phyloP scores from a whole-genome alignment of 2,888 invertebrate species.

The Plagiodera versicolora region DNA sequence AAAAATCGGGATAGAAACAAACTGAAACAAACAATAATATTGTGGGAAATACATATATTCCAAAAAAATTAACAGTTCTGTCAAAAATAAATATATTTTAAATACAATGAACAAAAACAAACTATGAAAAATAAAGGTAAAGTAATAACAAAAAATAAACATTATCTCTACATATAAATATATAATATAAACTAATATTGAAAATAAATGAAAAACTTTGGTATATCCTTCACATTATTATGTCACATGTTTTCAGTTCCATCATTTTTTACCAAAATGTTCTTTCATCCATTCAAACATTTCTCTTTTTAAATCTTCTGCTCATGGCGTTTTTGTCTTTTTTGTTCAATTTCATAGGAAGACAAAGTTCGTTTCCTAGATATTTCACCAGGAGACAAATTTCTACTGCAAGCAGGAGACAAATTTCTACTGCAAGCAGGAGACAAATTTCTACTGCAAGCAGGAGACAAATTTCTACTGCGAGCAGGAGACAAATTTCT shows the following conservation, averaged over 20 bases:
- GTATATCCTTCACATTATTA: no score
- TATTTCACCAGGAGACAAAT: no score
- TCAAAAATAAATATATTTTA: not conserved
- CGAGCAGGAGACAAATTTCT: no score
- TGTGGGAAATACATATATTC: not conserved
- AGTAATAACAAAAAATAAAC: not conserved
- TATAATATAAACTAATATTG: not conserved
- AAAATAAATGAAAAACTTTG: no score
- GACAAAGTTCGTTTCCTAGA: not conserved
- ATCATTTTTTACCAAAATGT: slow-evolving; percentile 3
- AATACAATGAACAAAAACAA: not conserved
- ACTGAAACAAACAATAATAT: not conserved
- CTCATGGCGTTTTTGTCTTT: slow-evolving; percentile 2
- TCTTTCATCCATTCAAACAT: slow-evolving; percentile 1
- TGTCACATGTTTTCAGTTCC: not conserved
- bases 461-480: no score
- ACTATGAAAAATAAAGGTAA: not conserved
- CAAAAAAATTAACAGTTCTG: not conserved
- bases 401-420: no score
- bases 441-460: no score
- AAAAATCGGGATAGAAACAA: not conserved
- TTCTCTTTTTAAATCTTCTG: not conserved
- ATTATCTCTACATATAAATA: not conserved
- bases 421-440: no score
- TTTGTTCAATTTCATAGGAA: slow-evolving; percentile 1